A percentile compares a stretch with the other conserved stretches of the same genome.
Conservation (phyloP, 1,140 invertebrate genomes). For the Arctopsyche grandis region DNA sequence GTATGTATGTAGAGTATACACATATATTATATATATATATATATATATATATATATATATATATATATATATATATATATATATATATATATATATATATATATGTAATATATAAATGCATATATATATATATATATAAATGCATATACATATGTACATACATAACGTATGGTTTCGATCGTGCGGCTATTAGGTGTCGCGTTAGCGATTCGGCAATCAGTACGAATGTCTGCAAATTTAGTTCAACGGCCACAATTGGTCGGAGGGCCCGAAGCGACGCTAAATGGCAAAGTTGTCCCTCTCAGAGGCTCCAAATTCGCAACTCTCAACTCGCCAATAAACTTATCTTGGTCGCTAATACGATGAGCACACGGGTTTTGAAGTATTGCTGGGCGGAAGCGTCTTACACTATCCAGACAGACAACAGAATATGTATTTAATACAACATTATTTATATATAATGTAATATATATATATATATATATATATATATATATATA, state of each 20-base stretch:
- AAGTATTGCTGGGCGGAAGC: too few species aligned
- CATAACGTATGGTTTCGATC: too few species aligned
- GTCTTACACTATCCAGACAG: too few species aligned
- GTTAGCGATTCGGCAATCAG: background rate
- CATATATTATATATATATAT: too few species aligned
- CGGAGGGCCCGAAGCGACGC: background rate
- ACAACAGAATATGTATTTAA: background rate
- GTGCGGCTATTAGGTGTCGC: background rate
- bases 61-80: too few species aligned
- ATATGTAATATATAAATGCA: too few species aligned
- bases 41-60: too few species aligned
- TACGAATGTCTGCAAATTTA: background rate
- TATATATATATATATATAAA: too few species aligned
- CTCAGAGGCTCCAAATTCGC: background rate
- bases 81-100: too few species aligned
- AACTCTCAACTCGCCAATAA: background rate
- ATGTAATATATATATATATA: slow-evolving; percentile 12
- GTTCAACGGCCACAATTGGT: background rate
- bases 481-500: slow-evolving; percentile 26
- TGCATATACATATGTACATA: too few species aligned
- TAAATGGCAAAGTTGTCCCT: slow-evolving; percentile 16
- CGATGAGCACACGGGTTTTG: too few species aligned
- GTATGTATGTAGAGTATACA: too few species aligned
- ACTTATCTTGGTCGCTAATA: background rate
- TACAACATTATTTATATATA: background rate